Base-by-base conservation (phyloP, 1,140 invertebrate species). In the Caerostris darwini region DNA sequence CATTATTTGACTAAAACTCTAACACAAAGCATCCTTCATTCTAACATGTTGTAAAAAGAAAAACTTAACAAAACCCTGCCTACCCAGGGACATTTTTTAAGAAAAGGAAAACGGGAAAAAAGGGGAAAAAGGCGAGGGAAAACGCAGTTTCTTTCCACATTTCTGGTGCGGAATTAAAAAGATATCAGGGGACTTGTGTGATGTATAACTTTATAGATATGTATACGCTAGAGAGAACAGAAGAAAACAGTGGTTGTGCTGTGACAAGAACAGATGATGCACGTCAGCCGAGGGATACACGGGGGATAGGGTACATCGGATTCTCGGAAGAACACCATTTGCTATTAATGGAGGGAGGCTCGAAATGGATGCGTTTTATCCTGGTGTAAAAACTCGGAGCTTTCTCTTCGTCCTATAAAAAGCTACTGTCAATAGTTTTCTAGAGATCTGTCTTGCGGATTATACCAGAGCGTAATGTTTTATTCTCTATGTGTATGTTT, bases 131-230 rank as follows among this genome's bases (percentile, higher is more conserved):
- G 17, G 5, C 34, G 71, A 53, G 34, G 34, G 71, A 77, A 34
- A 34, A 7, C 53, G 7, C 6, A 83, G 56, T 58, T 56, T 7
- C 82, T 58, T 58, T 83, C 82, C 82, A 57, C 82, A 34, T 83
- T n/a, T 10, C 34, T 83, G 82, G 10, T 50, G 12, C 85, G 64
- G 85, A 87, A 87, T 87, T 87, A 87, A 87, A 87, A 87, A 87
- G 85, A 87, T 87, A 87, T 87, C 85, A 87, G 12, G 57, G 85
- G 56, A 77, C 7, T 77, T 12, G 34, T 77, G 71, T 77, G 71
- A 77, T 77, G 71, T 77, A 77, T 34, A 77, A 77, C 71, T 77
- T 77, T 77, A 77, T 77, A 77, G 71, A 77, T 77, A 77, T 77
- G 71, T 77, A 77, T 77, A 58, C 82, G 54, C 54, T 57, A n/a